These are phyloP conservation scores for Characodon lateralis DNA, from an alignment of 2,797 vertebrate genomes.

Conservation along the genomic window DNA sequence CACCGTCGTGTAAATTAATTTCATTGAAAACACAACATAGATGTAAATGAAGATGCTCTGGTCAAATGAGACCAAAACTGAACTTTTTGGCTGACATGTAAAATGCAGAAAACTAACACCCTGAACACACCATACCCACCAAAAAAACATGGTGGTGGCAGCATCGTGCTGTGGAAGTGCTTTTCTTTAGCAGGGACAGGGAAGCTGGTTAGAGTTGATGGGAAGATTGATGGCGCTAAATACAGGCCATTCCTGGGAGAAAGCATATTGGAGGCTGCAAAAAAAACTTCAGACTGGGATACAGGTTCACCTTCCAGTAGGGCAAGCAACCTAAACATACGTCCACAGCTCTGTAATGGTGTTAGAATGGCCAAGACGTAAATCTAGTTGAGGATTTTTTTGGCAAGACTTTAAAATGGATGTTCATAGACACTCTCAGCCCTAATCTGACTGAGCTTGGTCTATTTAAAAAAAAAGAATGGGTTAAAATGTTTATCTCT, in stretches of 20 bases:
- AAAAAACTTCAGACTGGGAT: too few species aligned
- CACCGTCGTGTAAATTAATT: neutral
- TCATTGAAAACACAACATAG: neutral
- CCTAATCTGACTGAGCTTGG: neutral
- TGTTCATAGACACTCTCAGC: neutral
- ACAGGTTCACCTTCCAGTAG: too few species aligned
- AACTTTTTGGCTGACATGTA: too few species aligned
- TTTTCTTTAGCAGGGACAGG: neutral
- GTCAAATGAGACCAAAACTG: neutral
- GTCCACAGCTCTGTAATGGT: neutral
- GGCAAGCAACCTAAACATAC: neutral
- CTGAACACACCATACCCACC: neutral
- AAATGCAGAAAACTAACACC: too few species aligned
- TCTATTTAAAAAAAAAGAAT: neutral
- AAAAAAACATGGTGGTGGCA: neutral
- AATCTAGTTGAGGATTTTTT: neutral
- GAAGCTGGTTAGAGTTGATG: neutral
- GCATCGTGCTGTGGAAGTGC: too few species aligned
- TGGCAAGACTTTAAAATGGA: neutral
- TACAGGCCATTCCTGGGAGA: neutral
- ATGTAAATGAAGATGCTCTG: neutral
- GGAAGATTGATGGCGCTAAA: neutral
- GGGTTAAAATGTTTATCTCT: neutral
- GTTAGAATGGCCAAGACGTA: neutral
- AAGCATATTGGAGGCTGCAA: too few species aligned